These are phyloP conservation scores for Agrochola circellaris DNA, from an alignment of 2,888 invertebrate genomes.

Conservation along the genomic window DNA sequence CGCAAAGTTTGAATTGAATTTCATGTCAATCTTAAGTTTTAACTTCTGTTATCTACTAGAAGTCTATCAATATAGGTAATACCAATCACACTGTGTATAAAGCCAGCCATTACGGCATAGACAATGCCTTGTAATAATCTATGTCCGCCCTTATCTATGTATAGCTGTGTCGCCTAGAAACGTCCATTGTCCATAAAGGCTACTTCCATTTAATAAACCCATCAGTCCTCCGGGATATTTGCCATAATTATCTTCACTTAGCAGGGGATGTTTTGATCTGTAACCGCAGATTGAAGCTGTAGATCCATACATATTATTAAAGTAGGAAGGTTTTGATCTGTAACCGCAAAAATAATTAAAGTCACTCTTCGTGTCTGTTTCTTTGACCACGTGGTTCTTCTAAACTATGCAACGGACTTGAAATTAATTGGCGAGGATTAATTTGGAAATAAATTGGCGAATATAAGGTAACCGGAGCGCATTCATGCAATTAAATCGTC, in stretches of 20 bases:
- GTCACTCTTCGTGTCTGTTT: too few species aligned
- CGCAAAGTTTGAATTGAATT: not conserved
- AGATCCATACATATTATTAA: too few species aligned
- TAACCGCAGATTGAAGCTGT: not conserved
- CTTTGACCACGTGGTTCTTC: too few species aligned
- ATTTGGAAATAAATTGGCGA: too few species aligned
- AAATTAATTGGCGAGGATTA: too few species aligned
- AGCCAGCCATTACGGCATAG: not conserved
- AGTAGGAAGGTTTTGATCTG: too few species aligned
- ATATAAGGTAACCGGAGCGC: too few species aligned
- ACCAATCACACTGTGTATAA: not conserved
- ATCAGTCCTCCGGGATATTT: slow-evolving; percentile 42
- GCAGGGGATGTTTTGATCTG: slow-evolving; percentile 2
- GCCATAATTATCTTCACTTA: slow-evolving; percentile 25
- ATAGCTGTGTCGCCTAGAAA: slow-evolving; percentile 7
- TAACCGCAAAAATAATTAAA: too few species aligned
- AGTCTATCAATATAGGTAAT: too few species aligned
- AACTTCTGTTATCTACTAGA: not conserved
- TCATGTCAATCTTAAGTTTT: not conserved
- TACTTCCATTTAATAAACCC: slow-evolving; percentile 34
- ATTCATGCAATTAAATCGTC: too few species aligned
- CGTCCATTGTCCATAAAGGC: slow-evolving; percentile 34
- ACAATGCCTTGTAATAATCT: slow-evolving; percentile 18
- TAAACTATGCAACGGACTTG: too few species aligned
- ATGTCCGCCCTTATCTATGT: not conserved